Evolutionary conservation across 1,140 invertebrate species (phyloP), one percentile per base, ranked within the genome.

Genomic region (Streblospio benedicti): DNA sequence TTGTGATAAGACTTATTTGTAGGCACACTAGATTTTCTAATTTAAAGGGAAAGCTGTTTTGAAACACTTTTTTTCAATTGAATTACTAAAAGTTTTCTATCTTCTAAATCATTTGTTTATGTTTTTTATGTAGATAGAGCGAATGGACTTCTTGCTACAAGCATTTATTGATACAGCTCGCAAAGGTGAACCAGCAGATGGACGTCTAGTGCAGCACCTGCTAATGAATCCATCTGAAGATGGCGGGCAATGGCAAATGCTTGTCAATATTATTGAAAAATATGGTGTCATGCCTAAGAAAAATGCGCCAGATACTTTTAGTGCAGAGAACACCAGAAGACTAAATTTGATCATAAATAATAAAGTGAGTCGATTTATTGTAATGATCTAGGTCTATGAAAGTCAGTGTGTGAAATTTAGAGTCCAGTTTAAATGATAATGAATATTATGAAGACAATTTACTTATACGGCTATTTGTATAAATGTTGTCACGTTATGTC

Each of bases 231-330:
- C 90, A 23, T 83, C 85, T 27, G 82, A 82, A 49, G 91, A 94
- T 73, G 91, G 91, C 33, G 91, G 91, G 0, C 91, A 93, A 73
- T 93, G 90, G 90, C 87, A 91, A 68, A 93, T 93, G 90, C 73
- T 93, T 58, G 84, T 87, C 4, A 92, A 93, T 77, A 73, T 94
- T 16, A 84, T 94, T 61, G 87, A 86, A 67, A 88, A 88, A 72
- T 85, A 94, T 70, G 91, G 91, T 31, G 71, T 94, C 14, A 85
- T 93, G 79, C 91, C 91, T 50, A 93, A 93, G 76, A 83, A 84
- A 67, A 88, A 85, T 69, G 93, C 89, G 70, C 88, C 89, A 0
- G 90, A 93, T 71, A 83, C 86, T 0, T 89, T 84, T 72, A 88
- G 84, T 72, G 85, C 85, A 43, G 86, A 91, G 69, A 80, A 83